These are phyloP conservation scores for Sceliomorpha sp. DNA, from an alignment of 2,888 invertebrate species.

Conservation along the genomic window DNA sequence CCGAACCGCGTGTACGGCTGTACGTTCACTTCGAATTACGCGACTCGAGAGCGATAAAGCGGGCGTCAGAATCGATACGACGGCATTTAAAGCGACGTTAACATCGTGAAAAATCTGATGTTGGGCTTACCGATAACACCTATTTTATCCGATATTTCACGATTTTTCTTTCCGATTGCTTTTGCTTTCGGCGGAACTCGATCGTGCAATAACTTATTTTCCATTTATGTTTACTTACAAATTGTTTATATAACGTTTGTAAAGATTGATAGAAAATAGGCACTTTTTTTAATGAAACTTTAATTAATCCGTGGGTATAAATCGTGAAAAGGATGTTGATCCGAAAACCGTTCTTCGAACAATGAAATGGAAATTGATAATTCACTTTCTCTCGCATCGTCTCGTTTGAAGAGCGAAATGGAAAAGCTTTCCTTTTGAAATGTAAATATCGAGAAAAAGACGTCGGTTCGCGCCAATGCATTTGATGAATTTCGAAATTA, in stretches of 20 bases:
- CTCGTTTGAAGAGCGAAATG: neutral
- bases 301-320: too few relatives aligned
- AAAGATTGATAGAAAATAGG: too few relatives aligned
- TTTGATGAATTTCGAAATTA: slow-evolving; percentile 40
- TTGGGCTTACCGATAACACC: slow-evolving; percentile 26
- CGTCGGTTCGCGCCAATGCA: slow-evolving; percentile 1
- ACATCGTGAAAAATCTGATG: slow-evolving; percentile 31
- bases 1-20: slow-evolving; percentile 31
- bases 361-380: too few relatives aligned
- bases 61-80: slow-evolving; percentile 38
- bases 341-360: too few relatives aligned
- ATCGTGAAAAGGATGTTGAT: too few relatives aligned
- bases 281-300: too few relatives aligned
- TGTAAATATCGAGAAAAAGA: slow-evolving; percentile 28
- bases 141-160: neutral
- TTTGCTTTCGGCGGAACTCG: too few relatives aligned
- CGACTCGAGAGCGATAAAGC: slow-evolving; percentile 43
- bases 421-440: slow-evolving; percentile 10
- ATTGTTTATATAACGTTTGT: too few relatives aligned
- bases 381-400: too few relatives aligned
- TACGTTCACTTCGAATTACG: slow-evolving; percentile 55
- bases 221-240: too few relatives aligned
- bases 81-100: slow-evolving; percentile 42
- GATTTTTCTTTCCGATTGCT: slow-evolving; percentile 3
- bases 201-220: too few relatives aligned